A percentile compares a stretch with the other conserved stretches of the same genome.
phyloP scores from a whole-genome alignment of 2,797 vertebrate genomes.

The Hozukius guyotensis region DNA sequence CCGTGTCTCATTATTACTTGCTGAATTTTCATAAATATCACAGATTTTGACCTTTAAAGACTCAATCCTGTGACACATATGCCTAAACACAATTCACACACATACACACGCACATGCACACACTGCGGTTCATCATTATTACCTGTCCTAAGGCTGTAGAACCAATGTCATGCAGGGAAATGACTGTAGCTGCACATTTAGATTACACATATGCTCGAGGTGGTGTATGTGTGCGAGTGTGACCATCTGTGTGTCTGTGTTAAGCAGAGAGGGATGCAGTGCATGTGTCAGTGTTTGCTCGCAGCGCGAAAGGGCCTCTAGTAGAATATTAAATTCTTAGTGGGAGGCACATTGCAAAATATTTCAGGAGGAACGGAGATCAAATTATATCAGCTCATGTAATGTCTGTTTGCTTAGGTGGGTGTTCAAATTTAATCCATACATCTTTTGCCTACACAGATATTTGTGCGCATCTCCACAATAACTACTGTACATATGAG shows the following conservation, averaged over 20 bases:
- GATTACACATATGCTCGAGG: conserved; percentile 27
- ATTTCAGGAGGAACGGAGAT: conserved; percentile 26
- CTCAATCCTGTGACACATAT: not conserved
- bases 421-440: conserved; percentile 39
- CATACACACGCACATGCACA: not conserved
- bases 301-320: conserved; percentile 4
- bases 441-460: conserved; percentile 17
- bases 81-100: not conserved
- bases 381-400: conserved; percentile 27
- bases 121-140: conserved; percentile 31
- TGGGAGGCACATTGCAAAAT: conserved; percentile 26
- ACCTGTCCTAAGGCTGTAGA: conserved; percentile 42
- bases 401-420: conserved; percentile 18
- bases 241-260: not conserved
- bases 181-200: conserved; percentile 30
- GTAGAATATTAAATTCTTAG: conserved; percentile 36
- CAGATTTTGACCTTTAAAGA: conserved; percentile 4
- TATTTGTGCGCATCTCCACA: conserved; percentile 1
- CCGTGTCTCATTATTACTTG: not conserved
- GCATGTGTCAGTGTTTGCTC: conserved; percentile 25
- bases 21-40: conserved; percentile 9
- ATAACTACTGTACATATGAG: not conserved
- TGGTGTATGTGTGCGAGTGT: not conserved
- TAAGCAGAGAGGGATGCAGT: not conserved
- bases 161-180: conserved; percentile 41